phyloP scores from a whole-genome alignment of 2,797 vertebrate species.

The Tolypeutes matacus region DNA sequence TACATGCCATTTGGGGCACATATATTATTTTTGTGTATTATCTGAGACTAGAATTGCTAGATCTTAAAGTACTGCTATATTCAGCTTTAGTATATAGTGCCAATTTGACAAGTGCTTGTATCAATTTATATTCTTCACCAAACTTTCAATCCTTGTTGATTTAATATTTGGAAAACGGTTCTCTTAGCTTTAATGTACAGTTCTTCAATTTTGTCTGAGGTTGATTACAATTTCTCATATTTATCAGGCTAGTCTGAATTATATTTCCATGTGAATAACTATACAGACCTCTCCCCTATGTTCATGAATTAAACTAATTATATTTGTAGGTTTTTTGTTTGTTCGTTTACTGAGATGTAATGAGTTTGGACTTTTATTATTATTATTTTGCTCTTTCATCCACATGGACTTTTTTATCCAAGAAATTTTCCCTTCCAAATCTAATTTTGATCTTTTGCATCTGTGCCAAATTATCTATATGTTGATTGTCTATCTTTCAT shows the following conservation, averaged over 20 bases:
- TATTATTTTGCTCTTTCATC: not conserved
- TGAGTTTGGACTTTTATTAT: not conserved
- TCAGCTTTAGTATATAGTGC: not conserved
- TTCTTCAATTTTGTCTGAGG: not conserved
- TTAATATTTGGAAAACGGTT: not conserved
- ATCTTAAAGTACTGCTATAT: not conserved
- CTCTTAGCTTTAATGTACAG: not conserved
- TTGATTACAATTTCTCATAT: not conserved
- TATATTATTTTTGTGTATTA: not conserved
- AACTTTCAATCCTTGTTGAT: no score
- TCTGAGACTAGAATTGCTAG: not conserved
- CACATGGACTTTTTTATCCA: not conserved
- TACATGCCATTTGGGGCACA: not conserved
- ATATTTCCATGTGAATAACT: not conserved
- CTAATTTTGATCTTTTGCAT: not conserved
- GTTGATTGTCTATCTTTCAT: not conserved
- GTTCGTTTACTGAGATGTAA: not conserved
- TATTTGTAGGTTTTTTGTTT: not conserved
- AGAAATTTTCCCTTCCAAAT: not conserved
- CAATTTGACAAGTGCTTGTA: not conserved
- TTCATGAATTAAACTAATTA: not conserved
- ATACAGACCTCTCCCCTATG: not conserved
- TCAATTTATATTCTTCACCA: not conserved
- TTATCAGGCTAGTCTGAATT: not conserved
- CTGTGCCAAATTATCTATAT: not conserved